Conservation (phyloP, 1,140 invertebrate genomes). For the Temnothorax nylanderi region DNA sequence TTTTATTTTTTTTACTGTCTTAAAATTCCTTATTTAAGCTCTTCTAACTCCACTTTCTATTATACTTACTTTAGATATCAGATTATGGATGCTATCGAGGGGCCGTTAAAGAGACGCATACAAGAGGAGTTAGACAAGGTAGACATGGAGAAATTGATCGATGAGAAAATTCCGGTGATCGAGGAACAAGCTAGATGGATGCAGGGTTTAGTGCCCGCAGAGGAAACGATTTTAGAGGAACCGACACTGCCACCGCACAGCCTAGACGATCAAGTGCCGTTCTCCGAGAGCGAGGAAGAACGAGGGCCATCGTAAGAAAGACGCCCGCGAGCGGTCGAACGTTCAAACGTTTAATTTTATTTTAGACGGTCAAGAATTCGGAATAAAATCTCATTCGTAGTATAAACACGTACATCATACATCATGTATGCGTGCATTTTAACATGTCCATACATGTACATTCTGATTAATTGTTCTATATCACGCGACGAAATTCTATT, state of each 20-base stretch:
- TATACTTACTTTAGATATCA: constrained; percentile 86
- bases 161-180: constrained; percentile 88
- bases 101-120: constrained; percentile 89
- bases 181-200: constrained; percentile 86
- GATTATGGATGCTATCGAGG: constrained; percentile 93
- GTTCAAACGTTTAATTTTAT: constrained; percentile 1
- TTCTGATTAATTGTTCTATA: not conserved
- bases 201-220: constrained; percentile 73
- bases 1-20: not conserved
- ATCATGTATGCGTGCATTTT: not conserved
- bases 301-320: constrained; percentile 80
- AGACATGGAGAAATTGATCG: constrained; percentile 90
- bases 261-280: constrained; percentile 77
- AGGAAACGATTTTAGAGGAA: constrained; percentile 78
- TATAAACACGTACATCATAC: not conserved
- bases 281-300: constrained; percentile 83
- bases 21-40: not conserved
- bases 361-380: constrained; percentile 18
- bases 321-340: not conserved
- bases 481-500: not conserved
- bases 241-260: constrained; percentile 42
- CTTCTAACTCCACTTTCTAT: not conserved
- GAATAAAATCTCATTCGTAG: not conserved
- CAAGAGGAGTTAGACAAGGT: constrained; percentile 90
- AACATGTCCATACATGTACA: not conserved